A percentile compares a stretch with the other conserved stretches of the same genome.
Conservation (phyloP, 1,140 invertebrate species). For the Heliconius melpomene region DNA sequence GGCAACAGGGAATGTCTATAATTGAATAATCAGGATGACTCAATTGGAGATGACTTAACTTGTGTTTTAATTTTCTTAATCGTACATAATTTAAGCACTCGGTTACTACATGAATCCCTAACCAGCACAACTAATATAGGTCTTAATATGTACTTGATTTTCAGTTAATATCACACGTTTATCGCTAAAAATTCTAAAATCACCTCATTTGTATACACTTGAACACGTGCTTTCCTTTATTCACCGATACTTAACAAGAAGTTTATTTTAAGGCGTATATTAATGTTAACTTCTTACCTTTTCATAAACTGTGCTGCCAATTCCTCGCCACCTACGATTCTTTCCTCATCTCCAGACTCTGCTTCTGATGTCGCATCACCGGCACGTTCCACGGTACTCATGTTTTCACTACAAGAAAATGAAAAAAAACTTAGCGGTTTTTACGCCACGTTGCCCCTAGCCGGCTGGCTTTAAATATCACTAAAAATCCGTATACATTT, state of each 20-base stretch:
- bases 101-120: background rate
- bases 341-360: constrained; percentile 76
- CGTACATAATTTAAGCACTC: background rate
- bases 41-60: background rate
- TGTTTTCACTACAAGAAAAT: constrained; percentile 59
- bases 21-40: constrained; percentile 1
- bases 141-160: too few relatives aligned
- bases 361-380: constrained; percentile 72
- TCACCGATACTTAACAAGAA: background rate
- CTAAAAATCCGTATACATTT: background rate
- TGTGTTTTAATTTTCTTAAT: background rate
- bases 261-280: constrained; percentile 15
- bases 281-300: constrained; percentile 50
- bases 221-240: constrained; percentile 27
- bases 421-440: constrained; percentile 22
- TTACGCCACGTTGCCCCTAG: background rate
- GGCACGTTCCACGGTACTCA: constrained; percentile 73
- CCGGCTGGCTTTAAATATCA: background rate
- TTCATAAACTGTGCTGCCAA: constrained; percentile 68
- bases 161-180: background rate
- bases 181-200: background rate
- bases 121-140: too few relatives aligned
- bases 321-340: constrained; percentile 67
- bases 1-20: background rate
- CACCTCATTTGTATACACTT: constrained; percentile 17